A percentile compares a stretch with the other conserved stretches of the same genome.
These are phyloP conservation scores for Spondyliosoma cantharus DNA, from an alignment of 2,797 vertebrate species.

Conservation along the genomic window DNA sequence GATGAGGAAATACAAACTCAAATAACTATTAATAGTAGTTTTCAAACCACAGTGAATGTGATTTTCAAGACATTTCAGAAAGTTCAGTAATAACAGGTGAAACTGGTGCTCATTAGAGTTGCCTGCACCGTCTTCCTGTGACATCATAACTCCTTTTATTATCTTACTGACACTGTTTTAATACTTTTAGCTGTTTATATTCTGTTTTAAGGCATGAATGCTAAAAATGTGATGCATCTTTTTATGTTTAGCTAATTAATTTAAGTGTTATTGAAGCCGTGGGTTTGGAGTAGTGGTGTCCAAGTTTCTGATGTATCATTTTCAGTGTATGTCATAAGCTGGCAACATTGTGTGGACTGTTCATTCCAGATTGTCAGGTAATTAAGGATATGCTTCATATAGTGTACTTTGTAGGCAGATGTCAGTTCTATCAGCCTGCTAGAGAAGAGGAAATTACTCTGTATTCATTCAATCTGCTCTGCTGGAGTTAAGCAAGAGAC, in stretches of 20 bases:
- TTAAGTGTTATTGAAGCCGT: neutral
- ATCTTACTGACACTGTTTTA: neutral
- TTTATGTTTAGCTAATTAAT: neutral
- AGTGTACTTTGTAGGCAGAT: neutral
- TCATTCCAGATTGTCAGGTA: neutral
- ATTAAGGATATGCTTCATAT: neutral
- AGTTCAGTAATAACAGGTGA: neutral
- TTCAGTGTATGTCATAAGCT: neutral
- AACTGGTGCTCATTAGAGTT: conserved; percentile 1
- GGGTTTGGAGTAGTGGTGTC: neutral
- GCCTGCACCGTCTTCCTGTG: neutral
- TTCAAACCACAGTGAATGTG: neutral
- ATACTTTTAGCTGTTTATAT: neutral
- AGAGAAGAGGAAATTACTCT: neutral
- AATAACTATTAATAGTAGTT: neutral
- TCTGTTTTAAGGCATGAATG: neutral
- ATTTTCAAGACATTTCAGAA: neutral
- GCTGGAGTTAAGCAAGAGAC: neutral
- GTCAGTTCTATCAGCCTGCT: neutral
- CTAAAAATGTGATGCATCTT: neutral
- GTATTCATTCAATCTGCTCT: neutral
- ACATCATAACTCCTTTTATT: neutral
- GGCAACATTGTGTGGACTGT: neutral
- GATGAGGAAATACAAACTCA: conserved; percentile 10
- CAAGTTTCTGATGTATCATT: neutral